Evolutionary conservation across 2,797 vertebrate species (phyloP).

Genomic region (Sebastes nivosus): DNA sequence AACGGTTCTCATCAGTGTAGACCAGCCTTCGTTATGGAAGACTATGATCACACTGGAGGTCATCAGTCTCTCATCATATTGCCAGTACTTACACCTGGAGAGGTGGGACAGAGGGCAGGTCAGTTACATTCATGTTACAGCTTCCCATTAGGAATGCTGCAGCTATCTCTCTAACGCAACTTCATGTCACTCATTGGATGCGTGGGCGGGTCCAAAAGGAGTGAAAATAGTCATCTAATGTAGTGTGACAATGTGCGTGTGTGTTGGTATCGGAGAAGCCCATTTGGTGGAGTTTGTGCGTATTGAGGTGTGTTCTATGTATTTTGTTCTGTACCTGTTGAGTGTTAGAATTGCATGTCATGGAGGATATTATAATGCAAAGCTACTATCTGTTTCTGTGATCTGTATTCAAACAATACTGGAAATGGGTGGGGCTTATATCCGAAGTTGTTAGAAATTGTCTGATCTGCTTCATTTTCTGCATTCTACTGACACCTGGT

Average conservation of each 20-base stretch:
- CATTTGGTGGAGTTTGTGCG: neutral
- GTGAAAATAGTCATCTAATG: neutral
- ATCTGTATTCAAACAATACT: neutral
- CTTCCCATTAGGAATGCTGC: neutral
- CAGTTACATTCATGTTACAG: neutral
- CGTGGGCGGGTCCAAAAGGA: neutral
- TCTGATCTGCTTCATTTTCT: neutral
- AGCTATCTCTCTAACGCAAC: too few species aligned
- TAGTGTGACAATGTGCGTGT: neutral
- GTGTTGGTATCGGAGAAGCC: neutral
- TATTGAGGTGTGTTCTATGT: neutral
- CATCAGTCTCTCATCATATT: constrained; percentile 94
- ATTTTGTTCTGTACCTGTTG: neutral
- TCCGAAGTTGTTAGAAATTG: neutral
- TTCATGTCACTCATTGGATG: neutral
- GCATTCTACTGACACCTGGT: neutral
- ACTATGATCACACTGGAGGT: constrained; percentile 96
- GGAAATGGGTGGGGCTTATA: neutral
- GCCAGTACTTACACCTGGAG: constrained; percentile 94
- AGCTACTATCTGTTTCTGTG: neutral
- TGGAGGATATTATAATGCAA: neutral
- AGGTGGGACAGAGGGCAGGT: neutral
- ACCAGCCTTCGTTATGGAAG: constrained; percentile 99
- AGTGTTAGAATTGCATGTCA: neutral
- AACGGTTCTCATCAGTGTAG: constrained; percentile 95